These are phyloP conservation scores for Hydractinia symbiolongicarpus DNA, from an alignment of 30 jellyfish, hydroid and myxozoan species.

Conservation along the genomic window DNA sequence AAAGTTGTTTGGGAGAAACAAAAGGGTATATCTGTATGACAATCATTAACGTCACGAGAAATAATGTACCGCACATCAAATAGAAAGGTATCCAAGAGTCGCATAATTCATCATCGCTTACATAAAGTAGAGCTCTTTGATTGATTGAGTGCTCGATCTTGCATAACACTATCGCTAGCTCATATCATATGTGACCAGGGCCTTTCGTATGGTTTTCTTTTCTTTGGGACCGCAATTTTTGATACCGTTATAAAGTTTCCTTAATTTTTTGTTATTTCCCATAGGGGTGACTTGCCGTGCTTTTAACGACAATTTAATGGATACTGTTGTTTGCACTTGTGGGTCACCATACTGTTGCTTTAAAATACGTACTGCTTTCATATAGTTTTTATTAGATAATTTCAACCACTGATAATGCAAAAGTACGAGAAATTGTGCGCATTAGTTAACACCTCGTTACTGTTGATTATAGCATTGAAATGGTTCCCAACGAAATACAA, in stretches of 20 bases:
- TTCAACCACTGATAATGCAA: background rate
- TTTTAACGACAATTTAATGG: background rate
- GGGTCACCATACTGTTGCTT: background rate
- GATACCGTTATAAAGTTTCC: background rate
- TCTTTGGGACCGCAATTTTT: slow-evolving; percentile 6
- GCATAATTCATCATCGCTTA: too few relatives aligned
- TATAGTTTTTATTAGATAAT: slow-evolving; percentile 1
- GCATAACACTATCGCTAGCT: too few relatives aligned
- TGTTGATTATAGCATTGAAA: background rate
- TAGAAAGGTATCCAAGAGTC: too few relatives aligned
- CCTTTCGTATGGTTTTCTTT: too few relatives aligned
- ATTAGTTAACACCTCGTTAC: background rate
- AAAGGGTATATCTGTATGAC: too few relatives aligned
- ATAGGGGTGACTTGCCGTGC: background rate
- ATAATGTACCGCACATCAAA: too few relatives aligned
- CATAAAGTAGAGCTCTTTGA: too few relatives aligned
- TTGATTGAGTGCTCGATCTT: too few relatives aligned
- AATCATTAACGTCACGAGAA: too few relatives aligned
- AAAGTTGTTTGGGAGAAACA: too few relatives aligned
- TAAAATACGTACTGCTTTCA: background rate
- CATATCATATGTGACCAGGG: too few relatives aligned
- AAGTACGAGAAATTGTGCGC: background rate
- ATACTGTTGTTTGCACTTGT: slow-evolving; percentile 13
- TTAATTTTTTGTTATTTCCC: background rate
- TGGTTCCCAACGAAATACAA: too few relatives aligned